A percentile compares a stretch with the other conserved stretches of the same genome.
Conservation (phyloP, 2,888 invertebrate genomes). For the Mythimna pallens region DNA sequence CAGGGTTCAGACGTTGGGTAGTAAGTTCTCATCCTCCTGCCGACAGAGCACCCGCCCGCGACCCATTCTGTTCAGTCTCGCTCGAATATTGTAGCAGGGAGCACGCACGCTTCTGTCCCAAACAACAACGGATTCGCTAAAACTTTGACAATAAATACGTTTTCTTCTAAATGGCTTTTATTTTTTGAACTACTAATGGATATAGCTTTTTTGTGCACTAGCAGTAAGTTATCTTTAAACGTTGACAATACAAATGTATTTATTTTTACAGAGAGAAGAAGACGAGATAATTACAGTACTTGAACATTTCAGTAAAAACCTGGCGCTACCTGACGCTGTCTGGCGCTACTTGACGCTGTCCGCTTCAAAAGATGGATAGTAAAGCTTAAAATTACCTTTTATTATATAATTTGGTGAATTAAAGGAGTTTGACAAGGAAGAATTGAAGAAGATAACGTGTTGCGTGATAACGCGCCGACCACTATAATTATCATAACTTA, state of each 20-base stretch:
- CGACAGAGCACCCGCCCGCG: not conserved
- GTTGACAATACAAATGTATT: not conserved
- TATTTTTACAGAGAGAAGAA: not conserved
- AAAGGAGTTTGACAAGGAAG: no score
- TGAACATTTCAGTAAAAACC: not conserved
- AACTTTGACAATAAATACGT: slow-evolving; percentile 4
- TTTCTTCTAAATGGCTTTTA: not conserved
- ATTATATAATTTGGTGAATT: not conserved
- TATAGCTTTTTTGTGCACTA: not conserved
- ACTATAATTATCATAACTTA: no score
- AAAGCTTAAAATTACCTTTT: not conserved
- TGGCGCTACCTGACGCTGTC: no score
- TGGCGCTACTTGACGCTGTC: no score
- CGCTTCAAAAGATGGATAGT: not conserved
- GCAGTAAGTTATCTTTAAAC: not conserved
- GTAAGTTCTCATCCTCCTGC: slow-evolving; percentile 22
- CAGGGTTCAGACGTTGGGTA: slow-evolving; percentile 37
- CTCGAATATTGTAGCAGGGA: not conserved
- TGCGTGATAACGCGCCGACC: no score
- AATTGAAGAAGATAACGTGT: not conserved
- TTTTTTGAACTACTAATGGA: not conserved
- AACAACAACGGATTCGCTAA: not conserved
- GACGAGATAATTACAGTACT: not conserved
- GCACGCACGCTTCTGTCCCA: not conserved
- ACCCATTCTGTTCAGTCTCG: slow-evolving; percentile 8